Percentiles rank a stretch among this genome's conserved stretches.
Evolutionary conservation across 1,140 invertebrate genomes (phyloP).

Genomic region (Drosophila nigromelanica): DNA sequence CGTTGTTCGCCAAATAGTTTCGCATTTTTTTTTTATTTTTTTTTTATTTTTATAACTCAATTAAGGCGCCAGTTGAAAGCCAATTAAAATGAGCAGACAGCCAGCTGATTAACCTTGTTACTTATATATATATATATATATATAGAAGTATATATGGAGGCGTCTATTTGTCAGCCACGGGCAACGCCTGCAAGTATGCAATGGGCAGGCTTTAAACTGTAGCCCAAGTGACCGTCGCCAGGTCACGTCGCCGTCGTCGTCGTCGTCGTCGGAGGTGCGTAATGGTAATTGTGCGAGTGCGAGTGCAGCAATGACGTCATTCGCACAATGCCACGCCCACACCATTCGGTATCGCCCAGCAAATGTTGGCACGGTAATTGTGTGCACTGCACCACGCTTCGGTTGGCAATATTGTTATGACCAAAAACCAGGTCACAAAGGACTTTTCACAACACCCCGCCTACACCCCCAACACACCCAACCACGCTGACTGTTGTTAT

Average conservation of each 20-base stretch:
- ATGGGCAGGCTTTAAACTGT: conserved; percentile 41
- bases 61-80: conserved; percentile 66
- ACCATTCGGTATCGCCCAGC: conserved; percentile 40
- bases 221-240: conserved; percentile 74
- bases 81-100: conserved; percentile 76
- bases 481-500: conserved; percentile 29
- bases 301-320: conserved; percentile 79
- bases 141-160: conserved; percentile 12
- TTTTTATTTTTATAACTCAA: conserved; percentile 81
- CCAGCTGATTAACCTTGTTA: conserved; percentile 75
- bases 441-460: conserved; percentile 41
- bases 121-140: conserved; percentile 9
- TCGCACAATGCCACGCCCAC: conserved; percentile 57
- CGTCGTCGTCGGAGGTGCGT: conserved; percentile 42
- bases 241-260: conserved; percentile 56
- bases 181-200: conserved; percentile 49
- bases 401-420: conserved; percentile 82
- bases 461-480: not conserved
- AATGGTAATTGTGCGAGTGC: conserved; percentile 70
- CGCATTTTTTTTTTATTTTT: too few relatives aligned
- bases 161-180: conserved; percentile 37
- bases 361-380: conserved; percentile 77
- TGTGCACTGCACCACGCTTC: conserved; percentile 78
- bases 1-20: conserved; percentile 67
- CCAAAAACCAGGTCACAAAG: conserved; percentile 82